A percentile compares a stretch with the other conserved stretches of the same genome.
These are phyloP conservation scores for Peromyscus maniculatus DNA, from an alignment of 2,113 vertebrate species.

Conservation along the genomic window DNA sequence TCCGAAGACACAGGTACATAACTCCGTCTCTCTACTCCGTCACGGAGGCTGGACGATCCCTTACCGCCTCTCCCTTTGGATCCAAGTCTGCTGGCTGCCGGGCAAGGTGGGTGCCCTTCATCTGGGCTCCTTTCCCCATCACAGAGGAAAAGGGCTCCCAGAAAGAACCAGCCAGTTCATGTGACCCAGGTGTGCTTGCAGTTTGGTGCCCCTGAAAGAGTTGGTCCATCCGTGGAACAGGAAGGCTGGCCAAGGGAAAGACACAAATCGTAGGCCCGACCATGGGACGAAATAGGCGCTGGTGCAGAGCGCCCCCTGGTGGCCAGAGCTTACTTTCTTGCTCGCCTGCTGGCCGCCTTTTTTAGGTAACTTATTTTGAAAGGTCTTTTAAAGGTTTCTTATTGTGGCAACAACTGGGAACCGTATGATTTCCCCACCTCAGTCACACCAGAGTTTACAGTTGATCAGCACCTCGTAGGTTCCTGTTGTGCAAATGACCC, in stretches of 20 bases:
- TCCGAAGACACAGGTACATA: neutral
- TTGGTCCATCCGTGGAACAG: neutral
- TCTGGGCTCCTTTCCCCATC: neutral
- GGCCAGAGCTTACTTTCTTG: neutral
- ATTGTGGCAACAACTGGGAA: neutral
- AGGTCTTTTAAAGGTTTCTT: neutral
- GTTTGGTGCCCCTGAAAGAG: neutral
- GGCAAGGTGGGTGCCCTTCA: neutral
- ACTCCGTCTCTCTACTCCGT: neutral
- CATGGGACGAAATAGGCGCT: neutral
- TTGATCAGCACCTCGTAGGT: neutral
- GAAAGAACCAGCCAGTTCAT: neutral
- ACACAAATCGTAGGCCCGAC: accelerated
- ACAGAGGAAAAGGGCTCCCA: neutral
- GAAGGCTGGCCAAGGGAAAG: neutral
- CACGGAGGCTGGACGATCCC: neutral
- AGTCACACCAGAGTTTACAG: neutral
- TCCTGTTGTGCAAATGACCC: neutral
- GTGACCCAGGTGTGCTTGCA: neutral
- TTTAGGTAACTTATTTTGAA: neutral
- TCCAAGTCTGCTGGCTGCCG: neutral
- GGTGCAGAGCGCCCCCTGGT: conserved; percentile 60
- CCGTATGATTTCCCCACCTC: neutral
- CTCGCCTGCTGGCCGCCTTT: neutral
- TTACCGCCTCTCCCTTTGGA: neutral